A percentile compares a stretch with the other conserved stretches of the same genome.
These are phyloP conservation scores for Sphyrna mokarran DNA, from an alignment of 2,113 vertebrate genomes.

Conservation along the genomic window DNA sequence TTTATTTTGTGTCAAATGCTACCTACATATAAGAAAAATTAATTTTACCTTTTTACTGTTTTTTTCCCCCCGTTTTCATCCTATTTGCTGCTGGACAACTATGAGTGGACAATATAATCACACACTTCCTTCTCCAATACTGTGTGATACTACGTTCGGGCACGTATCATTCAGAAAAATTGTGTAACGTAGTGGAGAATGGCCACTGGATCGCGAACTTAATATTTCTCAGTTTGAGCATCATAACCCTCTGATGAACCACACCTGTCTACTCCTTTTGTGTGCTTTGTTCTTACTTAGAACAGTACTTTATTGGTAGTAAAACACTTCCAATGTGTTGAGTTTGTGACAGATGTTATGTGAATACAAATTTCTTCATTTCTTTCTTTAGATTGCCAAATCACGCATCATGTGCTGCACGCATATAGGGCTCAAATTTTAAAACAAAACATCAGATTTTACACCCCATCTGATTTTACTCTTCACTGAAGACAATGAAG, in stretches of 20 bases:
- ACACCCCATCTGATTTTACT: not conserved
- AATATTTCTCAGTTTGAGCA: not conserved
- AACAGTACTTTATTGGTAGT: too few species aligned
- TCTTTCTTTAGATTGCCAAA: not conserved
- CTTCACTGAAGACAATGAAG: not conserved
- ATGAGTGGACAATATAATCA: too few species aligned
- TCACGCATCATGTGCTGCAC: not conserved
- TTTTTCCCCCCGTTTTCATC: too few species aligned
- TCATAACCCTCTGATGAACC: not conserved
- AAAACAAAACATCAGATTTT: not conserved
- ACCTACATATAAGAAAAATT: too few species aligned
- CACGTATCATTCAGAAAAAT: not conserved
- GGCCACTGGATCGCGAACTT: not conserved
- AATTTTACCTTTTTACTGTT: too few species aligned
- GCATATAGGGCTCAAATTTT: not conserved
- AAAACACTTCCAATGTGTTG: not conserved
- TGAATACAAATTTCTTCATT: not conserved
- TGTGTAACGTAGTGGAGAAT: not conserved
- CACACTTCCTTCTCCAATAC: not conserved
- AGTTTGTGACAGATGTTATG: not conserved
- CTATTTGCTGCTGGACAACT: too few species aligned
- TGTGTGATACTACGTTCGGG: not conserved
- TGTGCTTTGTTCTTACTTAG: too few species aligned
- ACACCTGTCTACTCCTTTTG: not conserved
- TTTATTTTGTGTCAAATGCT: too few species aligned